Base-by-base conservation (phyloP, 1,140 invertebrate species). In the Magallana gigas region DNA sequence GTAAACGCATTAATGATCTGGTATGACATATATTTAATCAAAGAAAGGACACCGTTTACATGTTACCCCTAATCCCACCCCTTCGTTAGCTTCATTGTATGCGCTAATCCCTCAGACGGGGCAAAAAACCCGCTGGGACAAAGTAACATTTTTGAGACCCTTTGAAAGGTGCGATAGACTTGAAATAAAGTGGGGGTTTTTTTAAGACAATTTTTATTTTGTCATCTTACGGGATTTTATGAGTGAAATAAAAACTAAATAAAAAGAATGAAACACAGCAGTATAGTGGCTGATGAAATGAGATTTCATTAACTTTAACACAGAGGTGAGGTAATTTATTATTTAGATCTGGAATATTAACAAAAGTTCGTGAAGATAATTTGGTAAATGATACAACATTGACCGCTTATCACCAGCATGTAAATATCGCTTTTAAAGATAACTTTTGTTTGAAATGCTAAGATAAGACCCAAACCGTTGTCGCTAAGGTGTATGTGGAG, bases 351-450 rank as follows among this genome's bases (percentile, higher is more conserved):
- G 23, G 68, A 76, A 76, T 29, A 76, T 76, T 76, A 76, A 29
- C 68, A 76, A 76, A 76, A 76, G 23, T 76, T 29, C 23, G 68
- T 76, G 68, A 83, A 83, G 81, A 83, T 83, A 83, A 58, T 83
- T 57, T 58, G 18, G 81, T 83, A 83, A 83, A 57, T 83, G 81
- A 83, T 83, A 83, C 81, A 58, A 57, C 48, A 16, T 83, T 58
- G 18, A 83, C 56, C 81, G 56, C 81, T 83, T 83, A 83, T 83
- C 81, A 58, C 81, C 48, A 57, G 16, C 57, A 83, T 83, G 81
- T 83, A 83, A 83, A 83, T 83, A 83, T 83, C 81, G 81, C 81
- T 83, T 83, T 83, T 83, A 83, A 83, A 57, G 81, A 83, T 83
- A 83, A 83, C 56, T 83, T 83, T 57, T 83, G 81, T 83, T 83